Evolutionary conservation across 2,888 invertebrate genomes (phyloP).

Genomic region (Yponomeuta plumbellus): DNA sequence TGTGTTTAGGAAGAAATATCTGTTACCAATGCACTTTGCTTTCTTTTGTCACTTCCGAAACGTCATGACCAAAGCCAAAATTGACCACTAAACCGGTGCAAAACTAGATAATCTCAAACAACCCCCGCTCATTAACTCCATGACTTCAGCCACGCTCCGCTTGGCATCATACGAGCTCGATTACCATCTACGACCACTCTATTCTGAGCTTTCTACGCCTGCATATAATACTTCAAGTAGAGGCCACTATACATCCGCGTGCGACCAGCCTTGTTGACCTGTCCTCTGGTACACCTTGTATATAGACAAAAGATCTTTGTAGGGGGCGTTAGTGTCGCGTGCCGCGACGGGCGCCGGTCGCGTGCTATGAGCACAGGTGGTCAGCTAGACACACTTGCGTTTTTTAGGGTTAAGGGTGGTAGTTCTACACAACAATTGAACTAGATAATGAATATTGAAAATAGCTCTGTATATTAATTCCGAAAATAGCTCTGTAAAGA

Average conservation of each 20-base stretch:
- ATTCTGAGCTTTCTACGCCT: background rate
- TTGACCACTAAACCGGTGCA: background rate
- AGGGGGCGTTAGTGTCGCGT: slow-evolving; percentile 4
- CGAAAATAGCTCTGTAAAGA: too few species aligned
- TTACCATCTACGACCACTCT: slow-evolving; percentile 19
- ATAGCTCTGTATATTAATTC: too few species aligned
- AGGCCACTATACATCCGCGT: background rate
- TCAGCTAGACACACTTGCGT: slow-evolving; percentile 2
- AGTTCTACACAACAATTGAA: background rate
- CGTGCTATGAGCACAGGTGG: slow-evolving; percentile 38
- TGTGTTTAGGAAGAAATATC: too few species aligned
- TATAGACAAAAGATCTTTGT: slow-evolving; percentile 13
- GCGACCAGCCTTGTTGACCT: background rate
- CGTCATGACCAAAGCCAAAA: background rate
- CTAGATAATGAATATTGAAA: too few species aligned
- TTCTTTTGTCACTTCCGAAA: too few species aligned
- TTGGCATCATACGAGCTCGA: slow-evolving; percentile 21
- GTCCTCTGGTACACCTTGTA: slow-evolving; percentile 5
- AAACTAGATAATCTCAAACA: background rate
- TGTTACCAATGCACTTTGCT: too few species aligned
- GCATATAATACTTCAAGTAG: background rate
- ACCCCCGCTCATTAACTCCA: slow-evolving; percentile 21
- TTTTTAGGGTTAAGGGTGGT: slow-evolving; percentile 10
- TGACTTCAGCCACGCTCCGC: slow-evolving; percentile 30
- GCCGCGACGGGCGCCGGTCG: slow-evolving; percentile 33